Base-by-base conservation (phyloP, 2,888 invertebrate species). In the Agrotis exclamationis region DNA sequence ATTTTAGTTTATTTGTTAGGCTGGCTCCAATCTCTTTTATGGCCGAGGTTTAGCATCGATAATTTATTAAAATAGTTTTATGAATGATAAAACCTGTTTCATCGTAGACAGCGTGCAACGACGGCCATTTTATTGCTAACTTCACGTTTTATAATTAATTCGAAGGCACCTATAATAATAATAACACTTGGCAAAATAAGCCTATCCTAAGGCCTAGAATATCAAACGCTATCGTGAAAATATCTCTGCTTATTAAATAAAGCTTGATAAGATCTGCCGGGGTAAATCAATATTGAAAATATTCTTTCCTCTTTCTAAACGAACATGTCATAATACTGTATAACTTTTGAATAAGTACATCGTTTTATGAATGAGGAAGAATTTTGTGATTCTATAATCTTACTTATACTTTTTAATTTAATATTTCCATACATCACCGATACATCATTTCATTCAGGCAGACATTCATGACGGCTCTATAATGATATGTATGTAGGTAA, bases 1-100 rank as follows among this genome's bases (percentile, higher is more conserved):
- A 96, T 96, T 95, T 96, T 95, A 93, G 94, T 96, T 95, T 96
- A 95, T 96, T 95, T 96, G 95, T 95, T 95, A 95, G 93, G 89
- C 90, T 89, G 90, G 89, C 89, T 93, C 94, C 93, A 93, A 93
- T 93, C 93, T 94, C 92, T 94, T 96, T 95, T 95, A 95, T 92
- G 92, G 88, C 85, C 83, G 88, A 88, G 92, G 94, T 94, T 95
- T 94, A 94, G 94, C 93, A 92, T 93, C 91, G 92, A 93, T 93
- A 92, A 92, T 93, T 94, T 94, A 94, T 95, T 94, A 94, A 94
- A 94, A 95, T 94, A 94, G 94, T 94, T 95, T 94, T 93, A 95
- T 95, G 93, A 94, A 94, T 95, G 92, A 93, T 93, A 91, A 91
- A 94, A 94, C 95, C 91, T 84, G 94, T 93, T 93, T 78, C 77